Conservation (phyloP, 2,888 invertebrate genomes). For the Allophyes oxyacanthae region DNA sequence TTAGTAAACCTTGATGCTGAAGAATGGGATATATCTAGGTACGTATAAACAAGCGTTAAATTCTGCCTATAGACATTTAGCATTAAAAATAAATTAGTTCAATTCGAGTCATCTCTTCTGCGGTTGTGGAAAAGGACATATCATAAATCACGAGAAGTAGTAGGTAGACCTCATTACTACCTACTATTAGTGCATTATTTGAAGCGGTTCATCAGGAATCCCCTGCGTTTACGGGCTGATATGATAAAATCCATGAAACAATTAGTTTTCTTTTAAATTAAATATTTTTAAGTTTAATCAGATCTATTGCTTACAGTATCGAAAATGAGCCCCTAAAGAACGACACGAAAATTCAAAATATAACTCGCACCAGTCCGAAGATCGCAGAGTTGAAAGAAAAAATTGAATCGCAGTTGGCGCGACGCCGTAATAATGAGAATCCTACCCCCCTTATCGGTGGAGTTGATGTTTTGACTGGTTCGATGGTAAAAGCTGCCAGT, state of each 20-base stretch:
- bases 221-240: too few species aligned
- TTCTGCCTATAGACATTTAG: too few species aligned
- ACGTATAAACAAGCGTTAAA: slow-evolving; percentile 24
- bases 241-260: too few species aligned
- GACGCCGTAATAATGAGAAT: slow-evolving; percentile 78
- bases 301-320: slow-evolving; percentile 72
- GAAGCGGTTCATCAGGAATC: too few species aligned
- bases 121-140: too few species aligned
- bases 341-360: slow-evolving; percentile 78
- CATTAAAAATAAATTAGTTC: too few species aligned
- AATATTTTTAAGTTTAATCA: too few species aligned
- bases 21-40: slow-evolving; percentile 89
- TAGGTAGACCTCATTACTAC: too few species aligned
- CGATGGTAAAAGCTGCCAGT: slow-evolving; percentile 67
- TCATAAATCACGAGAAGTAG: too few species aligned
- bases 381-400: slow-evolving; percentile 88
- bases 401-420: slow-evolving; percentile 87
- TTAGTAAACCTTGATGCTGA: slow-evolving; percentile 82
- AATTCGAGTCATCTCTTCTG: too few species aligned
- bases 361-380: slow-evolving; percentile 85
- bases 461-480: slow-evolving; percentile 75
- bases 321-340: slow-evolving; percentile 80
- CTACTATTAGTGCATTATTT: too few species aligned
- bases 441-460: slow-evolving; percentile 74
- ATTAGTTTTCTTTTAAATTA: too few species aligned